Evolutionary conservation across 2,888 invertebrate genomes (phyloP), one percentile per base, ranked within the genome.

Genomic region (Augiades crinisus): DNA sequence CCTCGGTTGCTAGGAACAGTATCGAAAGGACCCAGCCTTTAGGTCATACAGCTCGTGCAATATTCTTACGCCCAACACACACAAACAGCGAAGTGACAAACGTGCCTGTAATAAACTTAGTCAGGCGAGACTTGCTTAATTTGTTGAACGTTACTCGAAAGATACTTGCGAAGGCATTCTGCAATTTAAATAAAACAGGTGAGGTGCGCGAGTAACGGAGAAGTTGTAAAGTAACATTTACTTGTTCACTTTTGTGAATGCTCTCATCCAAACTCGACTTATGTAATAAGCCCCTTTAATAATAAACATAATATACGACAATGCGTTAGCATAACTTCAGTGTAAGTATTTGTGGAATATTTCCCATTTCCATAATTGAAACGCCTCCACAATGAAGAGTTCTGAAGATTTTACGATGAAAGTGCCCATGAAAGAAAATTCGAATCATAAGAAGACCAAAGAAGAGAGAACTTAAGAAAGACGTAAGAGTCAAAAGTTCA

Each of bases 71-170:
- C 30, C 5, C 10, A 12, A 30, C 19, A 53, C 38, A 38, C 38
- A n/a, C 41, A 43, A 50, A 43, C 53, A 12, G 30, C 22, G 22
- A 34, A 53, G 50, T 44, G 53, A 40, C 67, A 68, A 72, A 68
- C 68, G 70, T 60, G 57, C 44, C 49, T 34, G 70, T 71, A 75
- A 75, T 80, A 78, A 80, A 77, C 65, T 80, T 74, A 75, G 70
- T 43, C 40, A 56, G 52, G 52, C 54, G 54, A 21, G 49, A 43
- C 46, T 51, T 45, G 49, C 43, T 56, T 56, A 56, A 56, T 56
- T 56, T 52, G 40, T 56, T 56, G 14, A 50, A 37, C 21, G 37
- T 44, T 46, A 36, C 41, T 56, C 14, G 17, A 14, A 16, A 37
- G 43, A 43, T 37, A 43, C 50, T 50, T 50, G 43, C 13, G 27